Percentiles rank a stretch among this genome's conserved stretches.
phyloP scores from a whole-genome alignment of 1,140 invertebrate genomes.

The Vollenhovia emeryi region DNA sequence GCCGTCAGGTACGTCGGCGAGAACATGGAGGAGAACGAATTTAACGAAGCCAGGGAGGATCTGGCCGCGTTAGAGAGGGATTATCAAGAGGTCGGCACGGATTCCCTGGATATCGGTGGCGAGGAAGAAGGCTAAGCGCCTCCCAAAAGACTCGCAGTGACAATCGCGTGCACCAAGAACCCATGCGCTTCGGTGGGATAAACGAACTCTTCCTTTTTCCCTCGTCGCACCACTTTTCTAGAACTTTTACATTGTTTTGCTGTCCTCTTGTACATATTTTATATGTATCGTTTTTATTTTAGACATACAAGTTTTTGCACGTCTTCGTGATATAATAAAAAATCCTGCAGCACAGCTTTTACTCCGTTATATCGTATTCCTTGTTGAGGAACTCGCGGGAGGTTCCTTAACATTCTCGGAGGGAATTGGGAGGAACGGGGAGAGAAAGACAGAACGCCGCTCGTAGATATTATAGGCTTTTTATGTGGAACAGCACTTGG shows the following conservation, averaged over 20 bases:
- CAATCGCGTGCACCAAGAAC: background rate
- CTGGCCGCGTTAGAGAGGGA: slow-evolving; percentile 86
- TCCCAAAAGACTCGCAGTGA: background rate
- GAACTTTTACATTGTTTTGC: slow-evolving; percentile 58
- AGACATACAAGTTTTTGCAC: slow-evolving; percentile 9
- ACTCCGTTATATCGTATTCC: background rate
- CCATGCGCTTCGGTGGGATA: slow-evolving; percentile 26
- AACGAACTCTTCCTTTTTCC: slow-evolving; percentile 22
- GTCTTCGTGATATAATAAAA: slow-evolving; percentile 33
- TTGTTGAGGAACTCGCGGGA: background rate
- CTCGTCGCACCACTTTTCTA: slow-evolving; percentile 9
- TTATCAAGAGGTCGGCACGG: slow-evolving; percentile 79
- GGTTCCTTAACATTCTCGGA: background rate
- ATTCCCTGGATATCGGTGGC: slow-evolving; percentile 77
- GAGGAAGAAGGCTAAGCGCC: slow-evolving; percentile 61
- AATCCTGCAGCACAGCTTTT: background rate
- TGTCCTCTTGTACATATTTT: slow-evolving; percentile 9
- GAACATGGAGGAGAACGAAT: slow-evolving; percentile 91
- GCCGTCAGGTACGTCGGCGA: slow-evolving; percentile 87
- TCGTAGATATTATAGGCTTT: slow-evolving; percentile 78
- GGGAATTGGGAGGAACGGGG: background rate
- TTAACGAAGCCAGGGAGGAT: slow-evolving; percentile 91
- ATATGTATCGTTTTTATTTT: slow-evolving; percentile 37
- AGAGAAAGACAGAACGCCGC: background rate
- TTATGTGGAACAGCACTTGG: slow-evolving; percentile 78